Percentiles rank a stretch among this genome's conserved stretches.
Evolutionary conservation across 1,140 invertebrate genomes (phyloP).

Genomic region (Drosophila erecta): DNA sequence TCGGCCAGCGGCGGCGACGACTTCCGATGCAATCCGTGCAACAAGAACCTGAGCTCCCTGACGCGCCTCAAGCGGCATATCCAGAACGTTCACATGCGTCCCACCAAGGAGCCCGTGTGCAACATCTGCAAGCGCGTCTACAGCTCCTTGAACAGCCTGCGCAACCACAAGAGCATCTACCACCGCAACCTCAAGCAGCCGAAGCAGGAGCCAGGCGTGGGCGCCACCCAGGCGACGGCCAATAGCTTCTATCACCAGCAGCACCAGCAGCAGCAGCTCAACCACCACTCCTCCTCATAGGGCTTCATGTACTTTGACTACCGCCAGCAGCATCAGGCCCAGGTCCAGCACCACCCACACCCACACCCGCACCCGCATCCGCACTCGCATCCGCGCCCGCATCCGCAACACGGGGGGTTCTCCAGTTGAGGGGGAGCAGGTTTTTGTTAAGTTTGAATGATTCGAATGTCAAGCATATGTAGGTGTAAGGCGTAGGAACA

Average conservation of each 20-base stretch:
- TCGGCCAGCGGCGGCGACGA: constrained; percentile 87
- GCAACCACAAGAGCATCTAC: constrained; percentile 95
- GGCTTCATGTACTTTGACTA: constrained; percentile 84
- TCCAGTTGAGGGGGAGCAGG: constrained; percentile 30
- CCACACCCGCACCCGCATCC: constrained; percentile 13
- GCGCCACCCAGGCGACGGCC: constrained; percentile 34
- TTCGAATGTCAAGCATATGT: constrained; percentile 9
- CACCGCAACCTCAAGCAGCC: constrained; percentile 89
- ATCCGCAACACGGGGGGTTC: constrained; percentile 13
- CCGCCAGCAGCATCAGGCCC: constrained; percentile 27
- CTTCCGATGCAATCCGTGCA: constrained; percentile 94
- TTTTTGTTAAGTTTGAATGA: constrained; percentile 26
- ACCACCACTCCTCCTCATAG: constrained; percentile 82
- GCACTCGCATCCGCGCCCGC: not conserved
- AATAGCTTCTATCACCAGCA: constrained; percentile 63
- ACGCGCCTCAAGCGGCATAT: constrained; percentile 93
- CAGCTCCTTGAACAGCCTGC: constrained; percentile 93
- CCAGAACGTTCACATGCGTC: constrained; percentile 94
- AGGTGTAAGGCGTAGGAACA: constrained; percentile 23
- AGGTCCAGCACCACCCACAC: not conserved
- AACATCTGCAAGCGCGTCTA: constrained; percentile 95
- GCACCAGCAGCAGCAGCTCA: constrained; percentile 64
- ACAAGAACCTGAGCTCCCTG: constrained; percentile 93
- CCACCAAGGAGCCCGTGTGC: constrained; percentile 93
- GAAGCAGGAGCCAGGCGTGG: constrained; percentile 70